These are phyloP conservation scores for Semotilus atromaculatus DNA, from an alignment of 2,797 vertebrate species.

Conservation along the genomic window DNA sequence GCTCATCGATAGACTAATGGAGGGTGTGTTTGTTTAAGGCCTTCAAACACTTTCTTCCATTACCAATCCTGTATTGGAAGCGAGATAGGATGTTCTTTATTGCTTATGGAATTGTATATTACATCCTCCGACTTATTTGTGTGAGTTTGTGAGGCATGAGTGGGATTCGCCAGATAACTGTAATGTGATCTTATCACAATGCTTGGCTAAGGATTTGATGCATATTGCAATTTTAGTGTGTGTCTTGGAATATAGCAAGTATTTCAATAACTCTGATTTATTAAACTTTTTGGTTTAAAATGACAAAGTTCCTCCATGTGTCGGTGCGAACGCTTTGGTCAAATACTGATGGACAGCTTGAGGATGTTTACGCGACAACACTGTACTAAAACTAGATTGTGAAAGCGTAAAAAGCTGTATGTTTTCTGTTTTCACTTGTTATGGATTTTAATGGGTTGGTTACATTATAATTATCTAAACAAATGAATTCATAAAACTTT, in stretches of 20 bases:
- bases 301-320: neutral
- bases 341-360: neutral
- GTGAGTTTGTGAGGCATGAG: neutral
- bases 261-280: neutral
- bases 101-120: slow-evolving; percentile 2
- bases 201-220: neutral
- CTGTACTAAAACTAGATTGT: neutral
- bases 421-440: no score
- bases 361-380: neutral
- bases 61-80: slow-evolving; percentile 19
- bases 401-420: no score
- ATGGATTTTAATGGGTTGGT: neutral
- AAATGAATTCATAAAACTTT: no score
- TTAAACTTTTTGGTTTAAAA: neutral
- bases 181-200: neutral
- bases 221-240: neutral
- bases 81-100: slow-evolving; percentile 12
- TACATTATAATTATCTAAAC: no score
- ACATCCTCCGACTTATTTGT: neutral
- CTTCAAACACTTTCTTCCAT: slow-evolving; percentile 20
- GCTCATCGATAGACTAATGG: slow-evolving; percentile 41
- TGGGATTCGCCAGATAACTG: neutral
- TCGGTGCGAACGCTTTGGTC: neutral
- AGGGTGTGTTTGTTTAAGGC: slow-evolving; percentile 37
- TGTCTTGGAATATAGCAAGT: neutral